A percentile compares a stretch with the other conserved stretches of the same genome.
Evolutionary conservation across 2,888 invertebrate genomes (phyloP).

Genomic region (Eristalinus sepulchralis): DNA sequence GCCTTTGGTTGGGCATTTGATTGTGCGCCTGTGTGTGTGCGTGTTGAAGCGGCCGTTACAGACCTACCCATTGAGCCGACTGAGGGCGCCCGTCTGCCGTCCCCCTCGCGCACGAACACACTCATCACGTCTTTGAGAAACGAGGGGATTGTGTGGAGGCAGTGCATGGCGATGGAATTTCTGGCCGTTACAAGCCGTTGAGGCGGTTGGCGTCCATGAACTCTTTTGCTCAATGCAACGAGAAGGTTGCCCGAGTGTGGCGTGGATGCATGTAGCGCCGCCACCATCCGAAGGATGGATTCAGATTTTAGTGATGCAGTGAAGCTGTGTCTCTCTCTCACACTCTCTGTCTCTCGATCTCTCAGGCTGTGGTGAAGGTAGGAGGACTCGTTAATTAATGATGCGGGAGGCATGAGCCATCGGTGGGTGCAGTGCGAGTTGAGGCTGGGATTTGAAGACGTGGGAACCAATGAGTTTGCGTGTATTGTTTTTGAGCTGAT

Average conservation of each 20-base stretch:
- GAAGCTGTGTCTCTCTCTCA: not conserved
- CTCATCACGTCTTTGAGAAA: not conserved
- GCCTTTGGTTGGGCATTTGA: not conserved
- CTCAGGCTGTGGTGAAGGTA: not conserved
- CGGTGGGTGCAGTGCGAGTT: not conserved
- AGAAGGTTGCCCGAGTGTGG: not conserved
- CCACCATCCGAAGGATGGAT: not conserved
- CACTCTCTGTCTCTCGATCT: not conserved
- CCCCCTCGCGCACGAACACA: not conserved
- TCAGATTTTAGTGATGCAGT: not conserved
- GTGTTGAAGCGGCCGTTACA: conserved; percentile 63
- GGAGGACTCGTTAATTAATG: not conserved
- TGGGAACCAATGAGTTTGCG: not conserved
- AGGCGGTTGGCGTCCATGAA: conserved; percentile 43
- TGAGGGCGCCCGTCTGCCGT: not conserved
- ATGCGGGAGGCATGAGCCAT: not conserved
- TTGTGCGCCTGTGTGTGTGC: not conserved
- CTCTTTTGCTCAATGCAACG: conserved; percentile 44
- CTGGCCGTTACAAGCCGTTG: conserved; percentile 49
- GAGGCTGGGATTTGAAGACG: not conserved
- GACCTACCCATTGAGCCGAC: conserved; percentile 58
- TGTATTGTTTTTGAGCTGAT: not conserved
- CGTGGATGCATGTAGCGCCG: not conserved
- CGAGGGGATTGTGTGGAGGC: not conserved
- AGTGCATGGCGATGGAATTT: conserved; percentile 36